Base-by-base conservation (phyloP, 2,888 invertebrate species). In the Acrobeloides nanus region DNA sequence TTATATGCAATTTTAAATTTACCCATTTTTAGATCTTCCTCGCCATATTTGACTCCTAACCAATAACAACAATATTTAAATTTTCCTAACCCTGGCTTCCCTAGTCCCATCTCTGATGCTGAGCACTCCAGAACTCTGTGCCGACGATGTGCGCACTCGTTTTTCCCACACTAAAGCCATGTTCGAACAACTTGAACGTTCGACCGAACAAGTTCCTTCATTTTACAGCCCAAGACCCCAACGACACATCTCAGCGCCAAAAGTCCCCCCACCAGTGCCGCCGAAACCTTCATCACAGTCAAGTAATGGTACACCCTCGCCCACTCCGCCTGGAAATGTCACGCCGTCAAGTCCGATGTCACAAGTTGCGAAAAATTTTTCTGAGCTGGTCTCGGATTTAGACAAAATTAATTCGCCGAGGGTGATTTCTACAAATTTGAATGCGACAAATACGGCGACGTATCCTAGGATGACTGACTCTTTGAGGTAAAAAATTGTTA, bases 131-230 rank as follows among this genome's bases (percentile, higher is more conserved):
- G 40, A 39, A 26, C 40, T 31, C 2, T 39, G 25, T 21, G 46
- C n/a, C 18, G 45, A 44, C 12, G 69, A 69, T 34, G 69, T 64
- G 31, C 60, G 69, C 20, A 55, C 59, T 25, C 59, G 68, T 17
- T 72, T 72, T 55, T 57, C 62, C 20, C 62, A 66, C 40, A 72
- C 71, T 15, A 72, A 72, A 40, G 73, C 73, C 3, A 55, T 73
- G 10, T 73, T 73, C 49, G 69, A 73, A 50, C 67, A 64, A 38
- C 50, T 73, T 18, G 72, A 72, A 49, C 46, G 66, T 21, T 55
- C 55, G 23, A 54, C 59, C 15, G 57, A 64, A 42, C 43, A 62
- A 53, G 54, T 68, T 18, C 70, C 70, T 17, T 67, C 66, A 6
- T 70, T 70, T 58, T 70, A 70, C 50, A 63, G 64, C 17, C 70